Evolutionary conservation across 2,888 invertebrate genomes (phyloP), one percentile per base, ranked within the genome.

Genomic region (Tinea pellionella): DNA sequence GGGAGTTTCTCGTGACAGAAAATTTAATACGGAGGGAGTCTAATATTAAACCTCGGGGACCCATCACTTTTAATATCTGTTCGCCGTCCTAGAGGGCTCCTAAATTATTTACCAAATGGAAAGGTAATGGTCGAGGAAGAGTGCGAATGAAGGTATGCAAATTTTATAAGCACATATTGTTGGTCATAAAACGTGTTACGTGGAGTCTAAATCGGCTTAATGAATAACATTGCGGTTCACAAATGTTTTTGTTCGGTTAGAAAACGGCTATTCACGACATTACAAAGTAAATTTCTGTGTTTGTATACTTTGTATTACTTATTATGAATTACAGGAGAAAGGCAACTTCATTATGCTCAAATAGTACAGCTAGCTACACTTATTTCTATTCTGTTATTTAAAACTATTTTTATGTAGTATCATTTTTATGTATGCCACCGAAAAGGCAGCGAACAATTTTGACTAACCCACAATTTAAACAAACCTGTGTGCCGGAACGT

Each of bases 1-100:
- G 86, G 87, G 87, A 87, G 85, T 86, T 84, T 80, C 80, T 78
- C 84, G 84, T 84, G 86, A 83, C 85, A 84, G 78, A 84, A 81
- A 85, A 86, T 87, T 86, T 86, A 85, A 87, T 86, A 81, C 84
- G 78, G 80, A 85, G 87, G 87, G 85, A 79, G 83, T 84, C 81
- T 80, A 81, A 85, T 86, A 87, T 86, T 86, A 86, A 86, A 81
- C 86, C 86, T 83, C 70, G 71, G 86, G 86, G 87, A 87, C 78
- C 82, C 86, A 87, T 87, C 86, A 86, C 83, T 87, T 87, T 87
- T 87, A 87, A 87, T 87, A 87, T 86, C 79, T 85, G 81, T 80
- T 78, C 77, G 78, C 68, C 71, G 79, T 81, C 86, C 85, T 87
- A 75, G 78, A 79, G 87, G 86, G 78, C 79, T 77, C 73, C 80